Evolutionary conservation across 1,140 invertebrate genomes (phyloP).

Genomic region (Protaetia brevitarsis): DNA sequence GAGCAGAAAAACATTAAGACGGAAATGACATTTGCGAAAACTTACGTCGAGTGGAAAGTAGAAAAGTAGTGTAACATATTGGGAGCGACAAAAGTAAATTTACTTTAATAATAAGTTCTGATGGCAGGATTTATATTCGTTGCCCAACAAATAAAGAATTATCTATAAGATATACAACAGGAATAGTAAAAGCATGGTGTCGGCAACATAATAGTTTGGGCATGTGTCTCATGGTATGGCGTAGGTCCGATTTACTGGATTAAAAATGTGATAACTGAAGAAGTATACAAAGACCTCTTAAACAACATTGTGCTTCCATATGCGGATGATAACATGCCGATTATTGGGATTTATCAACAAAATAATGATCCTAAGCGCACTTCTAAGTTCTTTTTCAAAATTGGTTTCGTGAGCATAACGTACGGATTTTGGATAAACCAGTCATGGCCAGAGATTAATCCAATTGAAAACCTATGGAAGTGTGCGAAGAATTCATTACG

Average conservation of each 20-base stretch:
- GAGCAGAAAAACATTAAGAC: neutral
- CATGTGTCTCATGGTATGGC: neutral
- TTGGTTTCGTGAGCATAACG: conserved; percentile 1
- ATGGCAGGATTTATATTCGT: neutral
- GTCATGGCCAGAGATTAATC: neutral
- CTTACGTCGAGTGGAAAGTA: neutral
- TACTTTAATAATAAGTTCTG: neutral
- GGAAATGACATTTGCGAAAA: neutral
- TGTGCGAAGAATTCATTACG: neutral
- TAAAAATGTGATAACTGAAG: neutral
- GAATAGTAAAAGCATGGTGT: conserved; percentile 17
- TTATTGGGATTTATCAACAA: neutral
- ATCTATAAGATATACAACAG: neutral
- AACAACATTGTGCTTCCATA: neutral
- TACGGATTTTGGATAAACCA: neutral
- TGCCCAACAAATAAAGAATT: neutral
- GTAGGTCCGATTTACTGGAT: neutral
- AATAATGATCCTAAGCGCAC: conserved; percentile 20
- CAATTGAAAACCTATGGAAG: conserved; percentile 2
- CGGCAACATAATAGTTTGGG: neutral
- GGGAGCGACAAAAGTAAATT: conserved; percentile 8
- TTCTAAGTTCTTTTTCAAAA: conserved; percentile 9
- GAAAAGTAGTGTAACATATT: neutral
- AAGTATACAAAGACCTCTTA: neutral
- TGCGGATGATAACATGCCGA: conserved; percentile 2